phyloP scores from a whole-genome alignment of 1,140 invertebrate genomes.

The Lucilia cuprina region DNA sequence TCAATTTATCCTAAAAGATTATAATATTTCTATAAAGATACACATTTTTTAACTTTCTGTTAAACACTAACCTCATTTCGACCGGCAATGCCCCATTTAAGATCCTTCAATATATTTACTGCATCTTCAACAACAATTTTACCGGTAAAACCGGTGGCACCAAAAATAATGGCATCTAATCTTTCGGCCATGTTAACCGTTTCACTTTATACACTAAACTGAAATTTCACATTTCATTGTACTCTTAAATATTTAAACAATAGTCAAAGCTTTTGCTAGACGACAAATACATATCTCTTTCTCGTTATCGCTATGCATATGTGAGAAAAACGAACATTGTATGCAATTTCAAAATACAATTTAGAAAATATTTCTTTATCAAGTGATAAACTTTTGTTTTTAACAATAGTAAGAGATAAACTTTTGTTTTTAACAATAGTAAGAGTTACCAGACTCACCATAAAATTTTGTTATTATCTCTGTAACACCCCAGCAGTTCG shows the following conservation, averaged over 20 bases:
- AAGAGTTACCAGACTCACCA: too few species aligned
- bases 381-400: too few species aligned
- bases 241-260: neutral
- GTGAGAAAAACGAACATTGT: neutral
- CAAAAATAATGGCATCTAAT: conserved; percentile 77
- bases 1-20: conserved; percentile 69
- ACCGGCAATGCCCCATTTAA: conserved; percentile 43
- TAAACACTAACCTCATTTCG: conserved; percentile 38
- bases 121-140: conserved; percentile 73
- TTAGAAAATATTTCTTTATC: too few species aligned
- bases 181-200: conserved; percentile 44
- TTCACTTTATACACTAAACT: neutral
- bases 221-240: neutral
- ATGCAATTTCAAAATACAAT: neutral
- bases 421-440: too few species aligned
- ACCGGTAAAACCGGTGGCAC: conserved; percentile 84
- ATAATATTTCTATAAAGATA: neutral
- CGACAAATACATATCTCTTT: too few species aligned
- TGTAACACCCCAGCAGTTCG: too few species aligned
- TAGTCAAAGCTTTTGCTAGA: neutral
- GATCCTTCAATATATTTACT: conserved; percentile 63
- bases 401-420: too few species aligned
- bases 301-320: neutral
- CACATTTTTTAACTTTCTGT: neutral
- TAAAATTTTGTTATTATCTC: too few species aligned